Evolutionary conservation across 2,797 vertebrate species (phyloP).

Genomic region (Anableps anableps): DNA sequence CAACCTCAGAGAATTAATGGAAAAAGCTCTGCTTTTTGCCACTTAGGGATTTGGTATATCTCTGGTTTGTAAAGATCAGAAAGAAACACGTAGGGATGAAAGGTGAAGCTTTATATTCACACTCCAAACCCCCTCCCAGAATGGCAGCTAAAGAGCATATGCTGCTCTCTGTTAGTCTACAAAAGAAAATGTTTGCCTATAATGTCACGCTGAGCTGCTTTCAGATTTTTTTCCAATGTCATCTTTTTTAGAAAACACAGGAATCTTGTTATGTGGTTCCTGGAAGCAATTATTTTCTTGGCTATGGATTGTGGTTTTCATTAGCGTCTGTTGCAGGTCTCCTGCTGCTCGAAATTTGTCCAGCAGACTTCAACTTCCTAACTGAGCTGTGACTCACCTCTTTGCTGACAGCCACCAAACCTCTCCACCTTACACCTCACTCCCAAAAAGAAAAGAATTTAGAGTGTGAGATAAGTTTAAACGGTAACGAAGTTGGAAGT

Average conservation of each 20-base stretch:
- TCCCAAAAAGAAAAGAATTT: conserved; percentile 36
- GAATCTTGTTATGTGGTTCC: conserved; percentile 66
- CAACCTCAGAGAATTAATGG: conserved; percentile 11
- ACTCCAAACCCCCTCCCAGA: conserved; percentile 12
- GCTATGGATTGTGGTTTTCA: conserved; percentile 65
- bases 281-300: conserved; percentile 78
- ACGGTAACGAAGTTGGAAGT: conserved; percentile 28
- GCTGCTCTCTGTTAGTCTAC: conserved; percentile 19
- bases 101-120: conserved; percentile 27
- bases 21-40: conserved; percentile 11
- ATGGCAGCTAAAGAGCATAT: conserved; percentile 8
- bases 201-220: conserved; percentile 51
- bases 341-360: conserved; percentile 43
- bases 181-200: conserved; percentile 50
- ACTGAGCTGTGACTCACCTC: conserved; percentile 70
- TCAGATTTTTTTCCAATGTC: conserved; percentile 39
- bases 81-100: conserved; percentile 21
- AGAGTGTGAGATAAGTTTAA: conserved; percentile 48
- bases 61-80: conserved; percentile 38
- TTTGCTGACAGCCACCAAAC: conserved; percentile 35
- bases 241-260: conserved; percentile 39
- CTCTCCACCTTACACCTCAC: not conserved
- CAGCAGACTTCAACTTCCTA: conserved; percentile 62
- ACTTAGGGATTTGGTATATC: conserved; percentile 12
- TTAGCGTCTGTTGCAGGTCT: conserved; percentile 60